phyloP scores from a whole-genome alignment of 2,113 vertebrate species.

The Apistogramma diplotaenia region DNA sequence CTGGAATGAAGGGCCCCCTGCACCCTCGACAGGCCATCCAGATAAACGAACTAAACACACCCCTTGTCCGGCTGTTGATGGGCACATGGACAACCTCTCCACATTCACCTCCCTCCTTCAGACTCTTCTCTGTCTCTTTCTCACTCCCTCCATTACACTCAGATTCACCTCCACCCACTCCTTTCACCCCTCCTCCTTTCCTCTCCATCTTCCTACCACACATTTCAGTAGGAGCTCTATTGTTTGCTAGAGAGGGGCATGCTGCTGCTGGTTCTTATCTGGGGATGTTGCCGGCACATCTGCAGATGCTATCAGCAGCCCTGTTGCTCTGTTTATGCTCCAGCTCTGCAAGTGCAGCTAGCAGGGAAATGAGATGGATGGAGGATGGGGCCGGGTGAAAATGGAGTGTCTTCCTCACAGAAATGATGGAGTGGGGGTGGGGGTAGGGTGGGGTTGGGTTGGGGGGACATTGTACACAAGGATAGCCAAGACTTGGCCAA shows the following conservation, averaged over 20 bases:
- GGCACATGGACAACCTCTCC: constrained; percentile 43
- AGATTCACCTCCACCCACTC: constrained; percentile 13
- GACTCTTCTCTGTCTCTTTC: constrained; percentile 5
- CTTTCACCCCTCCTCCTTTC: constrained; percentile 8
- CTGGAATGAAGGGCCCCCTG: constrained; percentile 44
- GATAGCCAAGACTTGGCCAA: background rate
- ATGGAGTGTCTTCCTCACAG: constrained; percentile 25
- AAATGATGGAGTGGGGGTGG: constrained; percentile 19
- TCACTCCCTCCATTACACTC: constrained; percentile 22
- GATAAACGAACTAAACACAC: constrained; percentile 56
- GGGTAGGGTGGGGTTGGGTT: background rate
- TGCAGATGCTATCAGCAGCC: constrained; percentile 64
- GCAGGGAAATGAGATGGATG: constrained; percentile 53
- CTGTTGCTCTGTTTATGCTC: constrained; percentile 54
- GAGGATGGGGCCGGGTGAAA: constrained; percentile 14
- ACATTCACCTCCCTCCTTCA: background rate
- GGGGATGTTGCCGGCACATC: constrained; percentile 54
- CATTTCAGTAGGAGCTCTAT: constrained; percentile 48
- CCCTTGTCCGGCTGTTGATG: constrained; percentile 45
- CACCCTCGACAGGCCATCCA: constrained; percentile 31
- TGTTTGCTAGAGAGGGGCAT: constrained; percentile 44
- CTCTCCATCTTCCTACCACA: constrained; percentile 26
- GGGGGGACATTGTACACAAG: background rate
- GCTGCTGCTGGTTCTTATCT: constrained; percentile 57
- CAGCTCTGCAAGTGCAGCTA: constrained; percentile 33